Conservation (phyloP, 2,888 invertebrate species). For the Priocnemis perturbator region DNA sequence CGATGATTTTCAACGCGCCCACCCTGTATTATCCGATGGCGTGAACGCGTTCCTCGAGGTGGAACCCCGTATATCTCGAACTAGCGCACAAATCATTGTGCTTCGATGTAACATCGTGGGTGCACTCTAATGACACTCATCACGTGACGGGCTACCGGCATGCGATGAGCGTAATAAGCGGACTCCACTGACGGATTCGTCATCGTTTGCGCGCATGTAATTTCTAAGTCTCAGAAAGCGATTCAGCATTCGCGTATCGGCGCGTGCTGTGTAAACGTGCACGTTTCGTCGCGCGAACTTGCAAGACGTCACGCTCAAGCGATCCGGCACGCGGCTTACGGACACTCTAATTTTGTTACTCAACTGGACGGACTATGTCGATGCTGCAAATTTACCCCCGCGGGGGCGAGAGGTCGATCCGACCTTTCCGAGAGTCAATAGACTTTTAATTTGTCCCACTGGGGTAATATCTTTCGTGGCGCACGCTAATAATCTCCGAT, state of each 20-base stretch:
- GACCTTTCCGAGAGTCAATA: too few species aligned
- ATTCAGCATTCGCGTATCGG: too few species aligned
- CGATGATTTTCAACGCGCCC: constrained; percentile 10
- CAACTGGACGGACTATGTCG: too few species aligned
- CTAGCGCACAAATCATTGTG: constrained; percentile 19
- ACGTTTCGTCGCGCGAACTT: too few species aligned
- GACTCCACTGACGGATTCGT: constrained; percentile 4
- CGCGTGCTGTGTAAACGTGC: too few species aligned
- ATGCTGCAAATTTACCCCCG: too few species aligned
- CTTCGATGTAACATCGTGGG: constrained; percentile 19
- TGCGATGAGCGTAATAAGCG: constrained; percentile 4
- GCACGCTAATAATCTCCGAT: constrained; percentile 32
- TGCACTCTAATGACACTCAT: constrained; percentile 29
- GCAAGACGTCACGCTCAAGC: too few species aligned
- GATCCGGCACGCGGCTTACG: too few species aligned
- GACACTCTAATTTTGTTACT: too few species aligned
- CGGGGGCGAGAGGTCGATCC: too few species aligned
- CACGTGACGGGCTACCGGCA: constrained; percentile 12
- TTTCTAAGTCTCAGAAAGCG: too few species aligned
- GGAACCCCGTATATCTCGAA: constrained; percentile 26
- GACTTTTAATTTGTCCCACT: too few species aligned
- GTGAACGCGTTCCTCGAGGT: constrained; percentile 12
- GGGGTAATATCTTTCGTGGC: background rate
- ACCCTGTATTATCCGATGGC: constrained; percentile 15
- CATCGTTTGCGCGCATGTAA: constrained; percentile 5